phyloP scores from a whole-genome alignment of 2,797 vertebrate genomes.

The Anas georgica region DNA sequence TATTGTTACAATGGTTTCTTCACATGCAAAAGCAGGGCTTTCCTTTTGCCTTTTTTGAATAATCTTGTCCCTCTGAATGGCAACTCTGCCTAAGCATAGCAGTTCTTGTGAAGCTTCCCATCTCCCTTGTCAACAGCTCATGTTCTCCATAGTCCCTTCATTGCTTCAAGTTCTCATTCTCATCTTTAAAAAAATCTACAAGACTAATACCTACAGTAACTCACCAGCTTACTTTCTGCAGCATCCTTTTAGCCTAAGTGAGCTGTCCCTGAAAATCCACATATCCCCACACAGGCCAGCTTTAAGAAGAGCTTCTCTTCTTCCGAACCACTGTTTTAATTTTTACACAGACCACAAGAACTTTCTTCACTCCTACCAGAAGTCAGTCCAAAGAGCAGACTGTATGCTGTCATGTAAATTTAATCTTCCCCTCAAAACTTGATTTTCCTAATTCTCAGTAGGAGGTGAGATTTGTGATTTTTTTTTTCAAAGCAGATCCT shows the following conservation, averaged over 20 bases:
- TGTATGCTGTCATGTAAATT: accelerated
- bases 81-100: neutral
- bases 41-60: neutral
- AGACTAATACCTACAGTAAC: accelerated
- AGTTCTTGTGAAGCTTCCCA: neutral
- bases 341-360: neutral
- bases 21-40: neutral
- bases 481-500: neutral
- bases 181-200: neutral
- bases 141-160: neutral
- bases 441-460: neutral
- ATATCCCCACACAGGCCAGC: neutral
- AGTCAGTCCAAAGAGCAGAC: neutral
- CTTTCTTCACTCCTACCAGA: neutral
- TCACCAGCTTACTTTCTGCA: neutral
- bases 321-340: neutral
- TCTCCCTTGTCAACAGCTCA: neutral
- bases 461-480: neutral
- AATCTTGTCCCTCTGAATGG: neutral
- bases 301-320: neutral
- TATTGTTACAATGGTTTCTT: neutral
- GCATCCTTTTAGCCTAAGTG: neutral
- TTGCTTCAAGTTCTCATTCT: neutral
- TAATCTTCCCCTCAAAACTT: neutral
- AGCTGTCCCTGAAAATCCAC: neutral